Evolutionary conservation across 2,797 vertebrate genomes (phyloP).

Genomic region (Thunnus albacares): DNA sequence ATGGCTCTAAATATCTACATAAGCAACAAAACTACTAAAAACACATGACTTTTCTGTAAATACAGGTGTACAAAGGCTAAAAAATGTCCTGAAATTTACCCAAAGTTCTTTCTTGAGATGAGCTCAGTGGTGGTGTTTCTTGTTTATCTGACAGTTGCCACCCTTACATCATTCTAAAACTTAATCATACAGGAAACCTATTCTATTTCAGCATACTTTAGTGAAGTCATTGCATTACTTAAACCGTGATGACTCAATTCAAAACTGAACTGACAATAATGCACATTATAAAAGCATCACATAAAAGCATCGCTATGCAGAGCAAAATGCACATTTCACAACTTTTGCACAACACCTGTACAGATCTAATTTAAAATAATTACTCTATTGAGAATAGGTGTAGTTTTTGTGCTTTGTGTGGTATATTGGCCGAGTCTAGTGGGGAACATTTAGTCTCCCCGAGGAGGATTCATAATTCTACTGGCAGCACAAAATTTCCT

Average conservation of each 20-base stretch:
- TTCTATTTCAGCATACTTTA: neutral
- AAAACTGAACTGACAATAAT: neutral
- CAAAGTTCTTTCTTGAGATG: neutral
- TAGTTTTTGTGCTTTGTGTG: constrained; percentile 15
- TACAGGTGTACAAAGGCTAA: neutral
- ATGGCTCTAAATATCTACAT: neutral
- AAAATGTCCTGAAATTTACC: neutral
- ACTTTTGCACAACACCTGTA: constrained; percentile 15
- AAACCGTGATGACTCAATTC: neutral
- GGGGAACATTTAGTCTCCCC: constrained; percentile 46
- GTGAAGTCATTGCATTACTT: neutral
- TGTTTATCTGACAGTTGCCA: neutral
- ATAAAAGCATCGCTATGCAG: neutral
- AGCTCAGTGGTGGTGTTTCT: neutral
- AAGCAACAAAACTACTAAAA: neutral
- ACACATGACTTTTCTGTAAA: neutral
- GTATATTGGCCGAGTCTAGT: constrained; percentile 2
- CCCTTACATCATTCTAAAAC: neutral
- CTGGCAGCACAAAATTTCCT: constrained; percentile 41
- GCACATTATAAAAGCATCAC: neutral
- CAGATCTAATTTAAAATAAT: constrained; percentile 15
- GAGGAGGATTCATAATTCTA: constrained; percentile 44
- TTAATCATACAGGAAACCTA: neutral
- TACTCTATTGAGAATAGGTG: constrained; percentile 1
- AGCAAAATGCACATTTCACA: neutral